Evolutionary conservation across 2,888 invertebrate species (phyloP), one percentile per base, ranked within the genome.

Genomic region (Esperia sulphurella): DNA sequence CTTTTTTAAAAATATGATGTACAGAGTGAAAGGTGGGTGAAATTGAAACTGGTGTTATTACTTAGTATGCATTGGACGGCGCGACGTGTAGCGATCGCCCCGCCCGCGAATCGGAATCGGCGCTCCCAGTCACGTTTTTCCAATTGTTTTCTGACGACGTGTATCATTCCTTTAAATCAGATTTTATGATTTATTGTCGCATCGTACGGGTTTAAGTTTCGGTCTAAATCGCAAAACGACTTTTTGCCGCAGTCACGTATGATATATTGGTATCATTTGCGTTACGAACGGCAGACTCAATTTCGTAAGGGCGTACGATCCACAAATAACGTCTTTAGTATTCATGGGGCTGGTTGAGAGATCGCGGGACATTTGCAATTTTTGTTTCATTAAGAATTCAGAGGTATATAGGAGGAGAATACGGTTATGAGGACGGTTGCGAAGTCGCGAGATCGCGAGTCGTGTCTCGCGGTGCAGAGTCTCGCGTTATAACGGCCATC

Each of bases 111-210:
- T 60, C 72, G 71, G 63, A 74, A 76, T 77, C 82, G 69, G 66
- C 59, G 73, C 75, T 71, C 75, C 68, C 68, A 70, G 77, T 83
- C 88, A 88, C 88, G 88, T 87, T 75, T 74, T 71, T 71, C 82
- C 85, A 86, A 88, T 88, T 88, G 88, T 87, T 88, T 88, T 86
- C 86, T 86, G 87, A 88, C 82, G 87, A 85, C 85, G 76, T 79
- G 85, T 83, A 85, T 87, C 85, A 86, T 85, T 86, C 83, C 80
- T 85, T 83, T 83, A 81, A 84, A 84, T 83, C 82, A 77, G 78
- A 79, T 79, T 78, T 70, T 69, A 78, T 76, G 82, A 83, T 84
- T 85, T 83, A 80, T 80, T 64, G 67, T 58, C 60, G 62, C 66
- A 61, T 72, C 69, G 68, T 65, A 68, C 58, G 52, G 41, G 46